These are phyloP conservation scores for Haliaeetus leucogaster DNA, from an alignment of 2,113 vertebrate genomes.

Conservation along the genomic window DNA sequence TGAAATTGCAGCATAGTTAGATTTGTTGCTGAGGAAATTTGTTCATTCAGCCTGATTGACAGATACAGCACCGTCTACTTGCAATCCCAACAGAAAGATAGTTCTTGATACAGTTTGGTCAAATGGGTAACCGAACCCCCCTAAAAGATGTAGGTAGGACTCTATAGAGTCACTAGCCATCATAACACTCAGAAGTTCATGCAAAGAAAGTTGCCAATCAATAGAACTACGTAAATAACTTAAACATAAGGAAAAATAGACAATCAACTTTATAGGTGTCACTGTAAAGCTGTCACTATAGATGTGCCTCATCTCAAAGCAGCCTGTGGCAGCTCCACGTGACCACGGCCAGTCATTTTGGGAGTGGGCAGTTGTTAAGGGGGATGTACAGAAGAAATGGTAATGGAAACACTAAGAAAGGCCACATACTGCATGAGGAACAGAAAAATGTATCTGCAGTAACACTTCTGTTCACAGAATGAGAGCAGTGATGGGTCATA, in stretches of 20 bases:
- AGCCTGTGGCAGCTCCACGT: background rate
- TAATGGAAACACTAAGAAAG: background rate
- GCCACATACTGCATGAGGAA: background rate
- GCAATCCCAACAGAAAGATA: background rate
- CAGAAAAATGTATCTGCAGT: background rate
- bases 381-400: background rate
- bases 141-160: background rate
- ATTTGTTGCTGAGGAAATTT: conserved; percentile 7
- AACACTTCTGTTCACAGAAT: background rate
- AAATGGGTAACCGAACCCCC: background rate
- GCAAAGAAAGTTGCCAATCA: background rate
- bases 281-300: background rate
- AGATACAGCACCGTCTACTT: background rate
- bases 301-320: background rate
- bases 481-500: background rate
- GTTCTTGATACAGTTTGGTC: background rate
- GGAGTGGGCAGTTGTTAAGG: background rate
- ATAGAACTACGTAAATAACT: background rate
- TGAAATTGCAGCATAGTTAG: background rate
- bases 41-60: background rate
- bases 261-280: background rate
- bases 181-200: background rate
- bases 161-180: background rate
- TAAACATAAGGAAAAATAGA: background rate
- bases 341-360: background rate